Percentiles rank a stretch among this genome's conserved stretches.
These are phyloP conservation scores for Drosophila kikkawai DNA, from an alignment of 1,140 invertebrate genomes.

Conservation along the genomic window DNA sequence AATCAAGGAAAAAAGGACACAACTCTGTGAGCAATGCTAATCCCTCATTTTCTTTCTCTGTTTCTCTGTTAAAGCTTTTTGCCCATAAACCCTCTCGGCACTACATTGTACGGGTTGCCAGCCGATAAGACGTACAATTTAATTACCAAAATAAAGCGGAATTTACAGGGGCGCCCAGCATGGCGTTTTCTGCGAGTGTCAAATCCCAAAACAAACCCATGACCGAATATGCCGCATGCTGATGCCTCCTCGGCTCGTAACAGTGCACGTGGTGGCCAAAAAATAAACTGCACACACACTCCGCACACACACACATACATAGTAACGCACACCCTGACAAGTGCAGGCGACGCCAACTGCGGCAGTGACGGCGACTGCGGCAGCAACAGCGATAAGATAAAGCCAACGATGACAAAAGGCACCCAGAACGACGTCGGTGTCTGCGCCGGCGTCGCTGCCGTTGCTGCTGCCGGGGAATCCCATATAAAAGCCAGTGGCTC, in stretches of 20 bases:
- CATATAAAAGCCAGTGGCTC: constrained; percentile 70
- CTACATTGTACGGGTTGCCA: constrained; percentile 8
- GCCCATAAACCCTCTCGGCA: constrained; percentile 1
- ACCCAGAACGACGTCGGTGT: constrained; percentile 62
- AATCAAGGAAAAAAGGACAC: neutral
- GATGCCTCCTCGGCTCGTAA: constrained; percentile 56
- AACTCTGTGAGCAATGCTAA: neutral
- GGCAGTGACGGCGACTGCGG: constrained; percentile 41
- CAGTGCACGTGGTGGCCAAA: constrained; percentile 74
- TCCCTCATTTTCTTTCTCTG: constrained; percentile 13
- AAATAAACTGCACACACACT: constrained; percentile 63
- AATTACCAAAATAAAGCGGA: constrained; percentile 44
- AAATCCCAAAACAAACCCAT: constrained; percentile 72
- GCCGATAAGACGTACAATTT: constrained; percentile 34
- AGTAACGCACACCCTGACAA: constrained; percentile 34
- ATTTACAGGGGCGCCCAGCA: constrained; percentile 48
- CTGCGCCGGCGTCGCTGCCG: constrained; percentile 24
- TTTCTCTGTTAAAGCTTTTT: neutral
- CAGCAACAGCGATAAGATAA: constrained; percentile 73
- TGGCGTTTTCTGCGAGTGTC: constrained; percentile 74
- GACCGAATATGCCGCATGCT: constrained; percentile 78
- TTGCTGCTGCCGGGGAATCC: constrained; percentile 22
- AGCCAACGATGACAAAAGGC: constrained; percentile 75
- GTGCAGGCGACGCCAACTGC: constrained; percentile 26
- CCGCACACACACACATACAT: constrained; percentile 3